Base-by-base conservation (phyloP, 2,888 invertebrate species). In the Brenthis ino region DNA sequence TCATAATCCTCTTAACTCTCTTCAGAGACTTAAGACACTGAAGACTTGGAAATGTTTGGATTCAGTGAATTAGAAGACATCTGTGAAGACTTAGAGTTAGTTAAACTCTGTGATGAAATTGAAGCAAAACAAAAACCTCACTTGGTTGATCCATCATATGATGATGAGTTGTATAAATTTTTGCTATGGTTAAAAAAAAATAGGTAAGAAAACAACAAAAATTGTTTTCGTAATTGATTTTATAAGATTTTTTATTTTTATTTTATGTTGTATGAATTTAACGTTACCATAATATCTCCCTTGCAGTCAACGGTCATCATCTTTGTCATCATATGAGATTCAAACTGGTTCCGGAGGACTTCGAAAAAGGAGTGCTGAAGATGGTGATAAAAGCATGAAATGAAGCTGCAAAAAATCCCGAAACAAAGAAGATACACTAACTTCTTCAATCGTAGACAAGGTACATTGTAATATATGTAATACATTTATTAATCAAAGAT, bases 401-500 rank as follows among this genome's bases (percentile, higher is more conserved):
- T 20, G 20, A 20, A 20, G 20, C 33, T 37, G 33, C 33, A 55
- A 55, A 55, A 20, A n/a, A 33, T 28, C 28, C 6, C 28, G 55
- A 55, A 55, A 55, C 55, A 24, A 24, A 33, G 43, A 54, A 54
- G 43, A 55, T 48, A 24, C 24, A 24, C 24, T 3, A 0, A 24
- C 24, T 24, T 24, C n/a, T 57, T 50, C 16, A 37, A 37, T 8
- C 16, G 54, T 47, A 33, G 53, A 12, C n/a, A 65, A 65, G 51
- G 33, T 65, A 58, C 58, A 64, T 58, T 37, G 64, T 24, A 3
- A 24, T 24, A 24, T 3, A 24, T 24, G 70, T 70, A 57, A 70
- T 28, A 43, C 67, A 54, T 48, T 61, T 20, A 61, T 69, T 60
- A 67, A 51, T 33, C 69, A 54, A 64, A 64, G 50, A 58, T 69